Conservation (phyloP, 2,797 vertebrate species). For the Crenuchus spilurus region DNA sequence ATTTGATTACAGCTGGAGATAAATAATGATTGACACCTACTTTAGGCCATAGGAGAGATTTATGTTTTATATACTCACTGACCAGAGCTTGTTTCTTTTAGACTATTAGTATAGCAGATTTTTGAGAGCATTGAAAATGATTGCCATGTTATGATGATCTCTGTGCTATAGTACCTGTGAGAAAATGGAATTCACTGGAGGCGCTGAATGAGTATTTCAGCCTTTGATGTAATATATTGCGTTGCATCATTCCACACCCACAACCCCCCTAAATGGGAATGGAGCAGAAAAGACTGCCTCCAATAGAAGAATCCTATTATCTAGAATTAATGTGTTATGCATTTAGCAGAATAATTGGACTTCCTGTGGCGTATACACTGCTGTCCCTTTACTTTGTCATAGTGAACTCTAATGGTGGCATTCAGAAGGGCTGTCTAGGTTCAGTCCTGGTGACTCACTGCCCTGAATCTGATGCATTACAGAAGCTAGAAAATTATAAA, state of each 20-base stretch:
- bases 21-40: not conserved
- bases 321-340: not conserved
- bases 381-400: not conserved
- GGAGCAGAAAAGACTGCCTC: not conserved
- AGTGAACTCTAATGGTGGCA: not conserved
- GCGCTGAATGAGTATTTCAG: not conserved
- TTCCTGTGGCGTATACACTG: not conserved
- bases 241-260: not conserved
- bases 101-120: not conserved
- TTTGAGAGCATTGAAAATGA: not conserved
- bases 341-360: constrained; percentile 6
- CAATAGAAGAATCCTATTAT: not conserved
- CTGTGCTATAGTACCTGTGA: not conserved
- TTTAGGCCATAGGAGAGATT: not conserved
- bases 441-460: not conserved
- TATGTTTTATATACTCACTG: not conserved
- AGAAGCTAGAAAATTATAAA: not conserved
- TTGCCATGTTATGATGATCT: not conserved
- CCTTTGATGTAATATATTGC: not conserved
- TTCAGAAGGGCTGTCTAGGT: not conserved
- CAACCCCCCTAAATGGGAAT: not conserved
- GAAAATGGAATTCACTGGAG: not conserved
- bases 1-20: not conserved
- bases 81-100: not conserved
- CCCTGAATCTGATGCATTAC: too few species aligned